These are phyloP conservation scores for Porites evermanni DNA, from an alignment of 92 coral and sea anemone genomes.

Conservation along the genomic window DNA sequence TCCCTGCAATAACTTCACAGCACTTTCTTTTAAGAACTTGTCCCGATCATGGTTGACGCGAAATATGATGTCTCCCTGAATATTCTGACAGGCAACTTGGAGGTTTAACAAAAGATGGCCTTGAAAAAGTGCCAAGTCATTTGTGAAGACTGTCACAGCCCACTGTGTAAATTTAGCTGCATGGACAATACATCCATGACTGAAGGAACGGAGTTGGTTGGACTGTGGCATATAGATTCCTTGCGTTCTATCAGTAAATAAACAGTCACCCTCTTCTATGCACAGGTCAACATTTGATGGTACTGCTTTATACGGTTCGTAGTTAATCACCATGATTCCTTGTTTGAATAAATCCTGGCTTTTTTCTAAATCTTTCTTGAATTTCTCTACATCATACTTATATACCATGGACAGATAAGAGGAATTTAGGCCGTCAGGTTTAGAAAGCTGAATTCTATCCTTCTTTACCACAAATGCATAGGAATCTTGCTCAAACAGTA, in stretches of 20 bases:
- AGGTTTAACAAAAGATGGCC: not conserved
- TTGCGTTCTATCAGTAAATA: not conserved
- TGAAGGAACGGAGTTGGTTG: slow-evolving; percentile 5
- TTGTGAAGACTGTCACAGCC: not conserved
- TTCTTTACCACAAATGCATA: slow-evolving; percentile 1
- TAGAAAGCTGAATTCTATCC: not conserved
- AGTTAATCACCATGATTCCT: not conserved
- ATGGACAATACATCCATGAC: not conserved
- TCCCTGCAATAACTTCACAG: not conserved
- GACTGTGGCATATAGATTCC: not conserved
- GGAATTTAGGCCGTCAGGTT: not conserved
- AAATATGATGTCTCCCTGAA: not conserved
- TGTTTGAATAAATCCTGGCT: not conserved
- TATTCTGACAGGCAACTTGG: not conserved
- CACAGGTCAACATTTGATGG: slow-evolving; percentile 16
- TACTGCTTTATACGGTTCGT: not conserved
- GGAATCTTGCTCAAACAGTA: slow-evolving; percentile 1
- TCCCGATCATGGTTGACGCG: not conserved
- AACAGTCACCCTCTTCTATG: not conserved
- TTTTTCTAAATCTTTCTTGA: not conserved
- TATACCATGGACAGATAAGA: not conserved
- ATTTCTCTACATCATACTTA: not conserved
- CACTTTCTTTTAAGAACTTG: not conserved
- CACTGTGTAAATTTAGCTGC: not conserved
- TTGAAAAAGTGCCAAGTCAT: not conserved